A percentile compares a stretch with the other conserved stretches of the same genome.
Conservation (phyloP, 1,140 invertebrate genomes). For the Meteorus sp. region DNA sequence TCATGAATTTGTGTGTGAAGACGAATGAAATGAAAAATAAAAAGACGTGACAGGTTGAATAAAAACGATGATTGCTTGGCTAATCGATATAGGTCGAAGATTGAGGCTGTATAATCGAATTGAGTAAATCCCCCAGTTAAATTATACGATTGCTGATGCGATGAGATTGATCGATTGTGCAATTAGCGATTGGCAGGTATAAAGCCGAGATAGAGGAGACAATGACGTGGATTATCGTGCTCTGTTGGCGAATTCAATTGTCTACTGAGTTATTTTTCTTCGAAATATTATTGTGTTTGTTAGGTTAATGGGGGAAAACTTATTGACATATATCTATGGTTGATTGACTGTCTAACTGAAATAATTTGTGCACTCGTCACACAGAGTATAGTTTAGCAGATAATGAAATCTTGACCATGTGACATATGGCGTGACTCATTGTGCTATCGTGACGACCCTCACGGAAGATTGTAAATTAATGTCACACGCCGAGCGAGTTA, state of each 20-base stretch:
- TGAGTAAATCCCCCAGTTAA: constrained; percentile 13
- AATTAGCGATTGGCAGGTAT: constrained; percentile 8
- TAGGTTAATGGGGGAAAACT: no score
- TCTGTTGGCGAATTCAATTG: no score
- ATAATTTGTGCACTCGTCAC: constrained; percentile 14
- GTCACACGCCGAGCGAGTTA: constrained; percentile 30
- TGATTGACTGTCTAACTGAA: constrained; percentile 2
- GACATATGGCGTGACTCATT: constrained; percentile 18
- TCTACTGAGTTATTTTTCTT: no score
- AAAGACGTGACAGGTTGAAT: no score
- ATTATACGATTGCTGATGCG: neutral
- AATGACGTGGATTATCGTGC: no score
- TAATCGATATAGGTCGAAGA: constrained; percentile 7
- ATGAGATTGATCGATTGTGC: constrained; percentile 19
- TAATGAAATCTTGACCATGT: constrained; percentile 26
- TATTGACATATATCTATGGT: no score
- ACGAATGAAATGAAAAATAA: no score
- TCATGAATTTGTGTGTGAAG: no score
- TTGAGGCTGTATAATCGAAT: neutral
- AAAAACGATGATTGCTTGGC: no score
- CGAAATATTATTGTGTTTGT: no score
- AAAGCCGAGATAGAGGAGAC: constrained; percentile 10
- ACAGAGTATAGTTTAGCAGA: constrained; percentile 9
- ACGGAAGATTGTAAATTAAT: constrained; percentile 50
- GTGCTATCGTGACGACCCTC: constrained; percentile 22